These are phyloP conservation scores for Pasiphila rectangulata DNA, from an alignment of 2,888 invertebrate species.

Conservation along the genomic window DNA sequence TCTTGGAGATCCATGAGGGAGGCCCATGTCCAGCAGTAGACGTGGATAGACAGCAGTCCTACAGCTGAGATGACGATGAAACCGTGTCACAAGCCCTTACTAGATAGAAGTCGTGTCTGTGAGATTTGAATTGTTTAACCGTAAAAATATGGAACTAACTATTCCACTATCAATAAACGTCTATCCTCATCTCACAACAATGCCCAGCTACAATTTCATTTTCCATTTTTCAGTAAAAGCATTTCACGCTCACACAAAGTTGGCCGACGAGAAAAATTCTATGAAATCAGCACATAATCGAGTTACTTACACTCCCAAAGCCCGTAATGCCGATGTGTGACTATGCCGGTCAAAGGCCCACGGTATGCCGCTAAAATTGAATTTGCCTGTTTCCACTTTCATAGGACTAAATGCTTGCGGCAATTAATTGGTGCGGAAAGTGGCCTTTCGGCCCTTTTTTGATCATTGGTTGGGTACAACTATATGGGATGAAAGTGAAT, in stretches of 20 bases:
- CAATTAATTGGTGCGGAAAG: conserved; percentile 76
- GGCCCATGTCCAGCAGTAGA: too few species aligned
- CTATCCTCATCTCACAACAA: not conserved
- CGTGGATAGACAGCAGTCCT: too few species aligned
- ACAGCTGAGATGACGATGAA: too few species aligned
- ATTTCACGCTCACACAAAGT: conserved; percentile 33
- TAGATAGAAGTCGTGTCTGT: too few species aligned
- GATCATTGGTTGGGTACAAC: conserved; percentile 49
- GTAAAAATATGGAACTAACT: not conserved
- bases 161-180: not conserved
- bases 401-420: conserved; percentile 64
- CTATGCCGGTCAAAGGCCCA: conserved; percentile 66
- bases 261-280: conserved; percentile 40
- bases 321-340: conserved; percentile 69
- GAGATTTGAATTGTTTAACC: not conserved
- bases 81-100: too few species aligned
- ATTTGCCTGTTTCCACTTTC: conserved; percentile 73
- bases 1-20: too few species aligned
- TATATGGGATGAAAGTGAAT: conserved; percentile 53
- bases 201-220: not conserved
- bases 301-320: conserved; percentile 59
- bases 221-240: conserved; percentile 13
- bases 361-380: conserved; percentile 67
- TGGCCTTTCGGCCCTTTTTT: conserved; percentile 56
- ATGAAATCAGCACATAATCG: conserved; percentile 68